Evolutionary conservation across 92 coral and sea anemone genomes (phyloP).

Genomic region (Nematostella vectensis): DNA sequence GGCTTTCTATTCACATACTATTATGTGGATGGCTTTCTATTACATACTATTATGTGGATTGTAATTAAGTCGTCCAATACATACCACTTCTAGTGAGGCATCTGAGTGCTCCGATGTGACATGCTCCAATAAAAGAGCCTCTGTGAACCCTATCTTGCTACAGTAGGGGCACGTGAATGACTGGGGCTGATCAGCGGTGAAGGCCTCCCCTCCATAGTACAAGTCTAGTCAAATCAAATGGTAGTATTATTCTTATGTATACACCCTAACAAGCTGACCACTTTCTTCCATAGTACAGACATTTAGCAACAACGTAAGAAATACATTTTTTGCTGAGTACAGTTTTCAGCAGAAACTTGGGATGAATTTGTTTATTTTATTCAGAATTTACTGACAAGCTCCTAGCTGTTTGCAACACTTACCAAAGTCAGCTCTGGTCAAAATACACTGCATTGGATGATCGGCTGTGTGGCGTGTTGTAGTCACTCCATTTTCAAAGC

Average conservation of each 20-base stretch:
- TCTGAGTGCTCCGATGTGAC: slow-evolving; percentile 92
- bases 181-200: slow-evolving; percentile 98
- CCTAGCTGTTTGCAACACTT: slow-evolving; percentile 8
- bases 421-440: slow-evolving; percentile 97
- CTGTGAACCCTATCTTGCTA: slow-evolving; percentile 96
- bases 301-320: too few relatives aligned
- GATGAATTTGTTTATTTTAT: too few relatives aligned
- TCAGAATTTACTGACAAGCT: too few relatives aligned
- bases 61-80: too few relatives aligned
- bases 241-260: not conserved
- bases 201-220: slow-evolving; percentile 97
- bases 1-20: too few relatives aligned
- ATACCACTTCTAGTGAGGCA: slow-evolving; percentile 88
- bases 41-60: too few relatives aligned
- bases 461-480: slow-evolving; percentile 94
- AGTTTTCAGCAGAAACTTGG: too few relatives aligned
- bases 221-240: slow-evolving; percentile 43
- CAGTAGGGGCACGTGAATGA: slow-evolving; percentile 95
- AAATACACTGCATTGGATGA: slow-evolving; percentile 98
- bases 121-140: slow-evolving; percentile 82
- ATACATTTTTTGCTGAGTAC: too few relatives aligned
- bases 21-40: too few relatives aligned
- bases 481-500: slow-evolving; percentile 94
- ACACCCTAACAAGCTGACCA: too few relatives aligned
- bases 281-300: too few relatives aligned